Conservation (phyloP, 1,140 invertebrate genomes). For the Drosophila triauraria region DNA sequence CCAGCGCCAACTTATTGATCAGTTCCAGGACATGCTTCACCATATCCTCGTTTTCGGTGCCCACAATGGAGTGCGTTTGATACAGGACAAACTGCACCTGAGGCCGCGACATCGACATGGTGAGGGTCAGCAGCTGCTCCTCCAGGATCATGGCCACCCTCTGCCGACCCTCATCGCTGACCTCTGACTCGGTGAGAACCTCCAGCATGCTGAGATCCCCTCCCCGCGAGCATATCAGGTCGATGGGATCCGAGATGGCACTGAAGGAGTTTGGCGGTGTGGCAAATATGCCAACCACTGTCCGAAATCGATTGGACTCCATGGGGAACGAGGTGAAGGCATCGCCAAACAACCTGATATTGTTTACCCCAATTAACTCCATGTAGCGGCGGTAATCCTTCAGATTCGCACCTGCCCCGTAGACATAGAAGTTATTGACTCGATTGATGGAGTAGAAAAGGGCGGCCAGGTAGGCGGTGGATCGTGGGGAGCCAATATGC, state of each 20-base stretch:
- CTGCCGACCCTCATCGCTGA: slow-evolving; percentile 87
- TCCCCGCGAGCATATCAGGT: slow-evolving; percentile 89
- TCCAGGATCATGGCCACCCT: slow-evolving; percentile 88
- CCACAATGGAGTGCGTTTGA: slow-evolving; percentile 89
- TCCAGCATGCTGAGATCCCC: slow-evolving; percentile 89
- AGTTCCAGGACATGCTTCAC: slow-evolving; percentile 87
- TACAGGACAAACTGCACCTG: slow-evolving; percentile 90
- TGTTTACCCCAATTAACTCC: slow-evolving; percentile 86
- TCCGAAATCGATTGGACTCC: slow-evolving; percentile 87
- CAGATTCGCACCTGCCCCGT: slow-evolving; percentile 86
- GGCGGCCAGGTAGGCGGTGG: slow-evolving; percentile 90
- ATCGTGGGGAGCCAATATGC: slow-evolving; percentile 90
- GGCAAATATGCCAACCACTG: slow-evolving; percentile 90
- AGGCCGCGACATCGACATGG: slow-evolving; percentile 89
- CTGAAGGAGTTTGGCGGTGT: slow-evolving; percentile 92
- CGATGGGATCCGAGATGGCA: slow-evolving; percentile 90
- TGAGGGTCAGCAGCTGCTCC: slow-evolving; percentile 89
- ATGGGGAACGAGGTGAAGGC: slow-evolving; percentile 87
- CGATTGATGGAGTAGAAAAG: slow-evolving; percentile 88
- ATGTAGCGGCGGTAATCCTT: slow-evolving; percentile 87
- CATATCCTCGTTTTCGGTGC: slow-evolving; percentile 89
- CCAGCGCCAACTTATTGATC: slow-evolving; percentile 87
- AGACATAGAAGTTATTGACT: slow-evolving; percentile 87
- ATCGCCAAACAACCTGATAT: slow-evolving; percentile 87
- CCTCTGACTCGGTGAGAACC: slow-evolving; percentile 88